Evolutionary conservation across 1,140 invertebrate genomes (phyloP).

Genomic region (Brachionus asplanchnoidis): DNA sequence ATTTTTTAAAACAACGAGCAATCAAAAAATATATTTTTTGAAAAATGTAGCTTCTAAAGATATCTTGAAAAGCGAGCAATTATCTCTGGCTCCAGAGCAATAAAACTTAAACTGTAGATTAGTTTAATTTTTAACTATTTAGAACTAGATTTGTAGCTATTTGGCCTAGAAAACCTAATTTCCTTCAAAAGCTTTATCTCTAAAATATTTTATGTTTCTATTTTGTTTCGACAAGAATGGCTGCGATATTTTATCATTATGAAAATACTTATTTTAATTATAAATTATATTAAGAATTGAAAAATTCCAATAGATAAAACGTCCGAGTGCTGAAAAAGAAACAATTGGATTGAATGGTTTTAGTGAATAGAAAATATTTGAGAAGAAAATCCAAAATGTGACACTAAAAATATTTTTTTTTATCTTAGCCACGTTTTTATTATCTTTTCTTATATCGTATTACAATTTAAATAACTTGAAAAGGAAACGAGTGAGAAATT

Average conservation of each 20-base stretch:
- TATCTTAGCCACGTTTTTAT: neutral
- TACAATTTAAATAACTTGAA: neutral
- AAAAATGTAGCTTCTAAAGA: neutral
- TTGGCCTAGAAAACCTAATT: neutral
- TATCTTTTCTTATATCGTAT: neutral
- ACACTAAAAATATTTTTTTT: neutral
- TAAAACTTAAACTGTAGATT: slow-evolving; percentile 4
- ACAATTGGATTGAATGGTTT: neutral
- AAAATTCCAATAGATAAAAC: neutral
- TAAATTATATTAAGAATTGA: neutral
- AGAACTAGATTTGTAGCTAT: neutral
- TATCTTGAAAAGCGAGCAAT: neutral
- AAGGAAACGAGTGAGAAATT: neutral
- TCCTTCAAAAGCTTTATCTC: neutral
- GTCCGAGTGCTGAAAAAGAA: neutral
- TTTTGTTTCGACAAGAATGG: neutral
- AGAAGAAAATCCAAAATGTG: neutral
- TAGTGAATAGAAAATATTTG: neutral
- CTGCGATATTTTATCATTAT: neutral
- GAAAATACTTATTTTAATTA: neutral
- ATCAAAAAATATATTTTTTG: neutral
- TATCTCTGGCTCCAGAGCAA: neutral
- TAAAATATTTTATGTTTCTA: neutral
- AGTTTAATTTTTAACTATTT: neutral
- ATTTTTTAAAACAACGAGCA: neutral